These are phyloP conservation scores for Ceratina calcarata DNA, from an alignment of 1,140 invertebrate genomes.

Conservation along the genomic window DNA sequence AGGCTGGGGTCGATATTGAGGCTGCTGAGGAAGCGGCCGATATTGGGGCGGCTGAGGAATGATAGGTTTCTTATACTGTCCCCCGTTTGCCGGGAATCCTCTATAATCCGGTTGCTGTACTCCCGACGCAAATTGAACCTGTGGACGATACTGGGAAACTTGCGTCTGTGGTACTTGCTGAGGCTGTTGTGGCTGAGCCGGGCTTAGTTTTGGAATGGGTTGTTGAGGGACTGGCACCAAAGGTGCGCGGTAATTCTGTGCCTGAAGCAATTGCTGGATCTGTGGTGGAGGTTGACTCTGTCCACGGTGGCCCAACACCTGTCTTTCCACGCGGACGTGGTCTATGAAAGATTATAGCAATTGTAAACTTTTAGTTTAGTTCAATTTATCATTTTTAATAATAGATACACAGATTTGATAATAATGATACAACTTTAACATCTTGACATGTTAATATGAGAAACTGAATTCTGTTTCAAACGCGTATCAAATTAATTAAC, in stretches of 20 bases:
- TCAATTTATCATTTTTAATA: too few species aligned
- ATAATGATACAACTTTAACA: too few species aligned
- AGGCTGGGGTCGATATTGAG: conserved; percentile 34
- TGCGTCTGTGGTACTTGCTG: conserved; percentile 45
- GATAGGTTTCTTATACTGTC: conserved; percentile 36
- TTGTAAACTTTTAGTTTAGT: not conserved
- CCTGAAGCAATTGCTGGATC: conserved; percentile 72
- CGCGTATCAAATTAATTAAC: too few species aligned
- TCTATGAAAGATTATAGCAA: conserved; percentile 42
- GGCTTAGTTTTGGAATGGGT: conserved; percentile 62
- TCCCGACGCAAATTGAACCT: conserved; percentile 47
- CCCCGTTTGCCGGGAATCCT: conserved; percentile 50
- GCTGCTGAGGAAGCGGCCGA: conserved; percentile 49
- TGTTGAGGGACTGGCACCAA: conserved; percentile 71
- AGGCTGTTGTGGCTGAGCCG: conserved; percentile 40
- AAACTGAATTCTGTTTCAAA: not conserved
- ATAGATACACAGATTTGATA: too few species aligned
- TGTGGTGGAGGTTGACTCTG: conserved; percentile 71
- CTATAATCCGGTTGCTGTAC: conserved; percentile 68
- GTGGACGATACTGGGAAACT: conserved; percentile 60
- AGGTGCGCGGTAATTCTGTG: conserved; percentile 71
- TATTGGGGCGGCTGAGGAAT: conserved; percentile 51
- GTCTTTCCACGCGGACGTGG: conserved; percentile 60
- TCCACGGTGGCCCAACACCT: conserved; percentile 65
- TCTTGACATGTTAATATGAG: not conserved